Evolutionary conservation across 2,113 vertebrate genomes (phyloP).

Genomic region (Gadus chalcogrammus): DNA sequence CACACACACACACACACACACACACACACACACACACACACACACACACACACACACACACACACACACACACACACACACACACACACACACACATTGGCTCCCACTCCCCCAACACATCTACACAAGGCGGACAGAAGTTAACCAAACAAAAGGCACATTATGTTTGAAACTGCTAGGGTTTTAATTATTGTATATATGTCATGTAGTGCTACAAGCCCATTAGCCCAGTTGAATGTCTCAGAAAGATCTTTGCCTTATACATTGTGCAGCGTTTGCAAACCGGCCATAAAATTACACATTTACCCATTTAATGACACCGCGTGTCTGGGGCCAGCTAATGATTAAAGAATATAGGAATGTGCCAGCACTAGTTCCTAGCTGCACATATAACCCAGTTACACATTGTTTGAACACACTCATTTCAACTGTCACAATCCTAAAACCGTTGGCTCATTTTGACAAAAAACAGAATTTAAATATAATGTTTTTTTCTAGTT

Average conservation of each 20-base stretch:
- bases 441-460: not conserved
- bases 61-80: conserved; percentile 4
- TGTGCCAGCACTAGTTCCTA: conserved; percentile 19
- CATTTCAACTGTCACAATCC: not conserved
- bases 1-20: conserved; percentile 21
- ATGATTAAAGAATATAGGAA: conserved; percentile 64
- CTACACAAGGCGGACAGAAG: conserved; percentile 11
- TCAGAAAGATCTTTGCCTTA: conserved; percentile 1
- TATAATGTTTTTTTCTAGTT: not conserved
- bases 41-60: conserved; percentile 2
- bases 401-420: conserved; percentile 40
- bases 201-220: not conserved
- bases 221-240: not conserved
- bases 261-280: not conserved
- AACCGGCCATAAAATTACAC: conserved; percentile 50
- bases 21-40: conserved; percentile 8
- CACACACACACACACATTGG: not conserved
- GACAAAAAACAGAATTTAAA: not conserved
- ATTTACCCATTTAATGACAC: conserved; percentile 57
- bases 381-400: conserved; percentile 35
- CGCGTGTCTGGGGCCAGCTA: conserved; percentile 47
- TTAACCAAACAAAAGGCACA: not conserved
- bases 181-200: too few species aligned
- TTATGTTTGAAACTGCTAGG: not conserved
- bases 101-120: conserved; percentile 17